phyloP scores from a whole-genome alignment of 2,888 invertebrate species.

The Scaptomyza parva region DNA sequence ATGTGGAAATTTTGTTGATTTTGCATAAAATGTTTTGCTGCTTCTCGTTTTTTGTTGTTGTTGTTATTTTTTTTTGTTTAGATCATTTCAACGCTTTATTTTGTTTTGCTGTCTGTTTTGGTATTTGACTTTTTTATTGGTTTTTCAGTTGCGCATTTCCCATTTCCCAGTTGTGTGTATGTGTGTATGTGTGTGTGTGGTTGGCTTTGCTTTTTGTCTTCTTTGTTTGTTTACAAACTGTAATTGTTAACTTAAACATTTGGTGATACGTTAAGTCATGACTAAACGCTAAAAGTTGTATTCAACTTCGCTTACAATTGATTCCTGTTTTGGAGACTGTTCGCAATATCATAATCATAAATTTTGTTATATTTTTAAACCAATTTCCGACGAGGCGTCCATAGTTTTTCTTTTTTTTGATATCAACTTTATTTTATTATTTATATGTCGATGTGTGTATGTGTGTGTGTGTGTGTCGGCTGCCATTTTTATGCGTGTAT shows the following conservation, averaged over 20 bases:
- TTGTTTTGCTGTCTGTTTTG: conserved; percentile 47
- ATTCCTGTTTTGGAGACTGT: conserved; percentile 25
- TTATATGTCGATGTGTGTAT: conserved; percentile 23
- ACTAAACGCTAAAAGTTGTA: conserved; percentile 26
- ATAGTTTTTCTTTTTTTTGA: conserved; percentile 76
- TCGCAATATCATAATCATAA: conserved; percentile 65
- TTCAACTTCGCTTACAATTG: conserved; percentile 35
- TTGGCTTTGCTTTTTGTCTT: not conserved
- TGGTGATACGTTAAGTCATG: conserved; percentile 36
- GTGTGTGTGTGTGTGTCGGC: conserved; percentile 31
- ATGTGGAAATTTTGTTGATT: conserved; percentile 57
- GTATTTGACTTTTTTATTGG: conserved; percentile 73
- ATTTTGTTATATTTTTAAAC: conserved; percentile 73
- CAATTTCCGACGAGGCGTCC: conserved; percentile 58
- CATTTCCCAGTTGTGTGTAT: conserved; percentile 65
- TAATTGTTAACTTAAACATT: conserved; percentile 62
- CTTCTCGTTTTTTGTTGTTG: conserved; percentile 3
- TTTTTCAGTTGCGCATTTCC: conserved; percentile 74
- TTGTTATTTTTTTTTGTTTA: conserved; percentile 44
- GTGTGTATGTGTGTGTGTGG: conserved; percentile 31
- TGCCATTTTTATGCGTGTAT: conserved; percentile 58
- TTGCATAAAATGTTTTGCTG: conserved; percentile 57
- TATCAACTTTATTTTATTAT: conserved; percentile 65
- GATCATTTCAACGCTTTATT: conserved; percentile 36
- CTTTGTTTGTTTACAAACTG: conserved; percentile 42